Base-by-base conservation (phyloP, 2,797 vertebrate species). In the Otolemur crassicaudatus region DNA sequence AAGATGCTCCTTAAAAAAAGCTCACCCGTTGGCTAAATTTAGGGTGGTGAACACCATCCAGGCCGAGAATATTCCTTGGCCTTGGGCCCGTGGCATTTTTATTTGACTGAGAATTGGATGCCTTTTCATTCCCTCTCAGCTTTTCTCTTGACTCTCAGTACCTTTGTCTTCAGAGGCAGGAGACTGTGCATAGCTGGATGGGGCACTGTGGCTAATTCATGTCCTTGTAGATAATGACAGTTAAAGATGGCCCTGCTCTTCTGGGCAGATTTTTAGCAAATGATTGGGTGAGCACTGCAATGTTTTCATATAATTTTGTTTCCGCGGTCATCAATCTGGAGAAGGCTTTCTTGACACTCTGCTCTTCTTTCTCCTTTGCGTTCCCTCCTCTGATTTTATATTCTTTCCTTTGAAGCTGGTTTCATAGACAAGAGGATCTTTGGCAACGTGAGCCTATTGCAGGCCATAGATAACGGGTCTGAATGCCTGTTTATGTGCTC, bases 21-120 rank as follows among this genome's bases (percentile, higher is more conserved):
- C 70, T 96, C 65, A 92, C 75, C 49, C 90, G 65, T 76, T 91
- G 16, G 82, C 85, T 97, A 98, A 97, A 97, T 97, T 97, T 97
- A 97, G 96, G 69, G 37, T 76, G 43, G 53, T 81, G 73, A 95
- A 80, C 76, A 69, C 75, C 65, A 91, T 94, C 81, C 65, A 73
- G 85, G 90, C 85, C 94, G 96, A 83, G 91, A 96, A 97, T 97
- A 96, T 87, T 91, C 69, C 92, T 84, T 97, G 97, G 94, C 84
- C 23, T 97, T 94, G 85, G 25, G 90, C 91, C 97, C 58, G 9
- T 56, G 37, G 20, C 90, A 90, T 94, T 97, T 96, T 91, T 87
- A 83, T 90, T 86, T 96, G 94, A 90, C 69, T 75, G 76, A 43
- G 87, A 95, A 79, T 90, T 95, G 75, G 91, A 83, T 92, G 65